Base-by-base conservation (phyloP, 1,140 invertebrate species). In the Diachasmimorpha longicaudata region DNA sequence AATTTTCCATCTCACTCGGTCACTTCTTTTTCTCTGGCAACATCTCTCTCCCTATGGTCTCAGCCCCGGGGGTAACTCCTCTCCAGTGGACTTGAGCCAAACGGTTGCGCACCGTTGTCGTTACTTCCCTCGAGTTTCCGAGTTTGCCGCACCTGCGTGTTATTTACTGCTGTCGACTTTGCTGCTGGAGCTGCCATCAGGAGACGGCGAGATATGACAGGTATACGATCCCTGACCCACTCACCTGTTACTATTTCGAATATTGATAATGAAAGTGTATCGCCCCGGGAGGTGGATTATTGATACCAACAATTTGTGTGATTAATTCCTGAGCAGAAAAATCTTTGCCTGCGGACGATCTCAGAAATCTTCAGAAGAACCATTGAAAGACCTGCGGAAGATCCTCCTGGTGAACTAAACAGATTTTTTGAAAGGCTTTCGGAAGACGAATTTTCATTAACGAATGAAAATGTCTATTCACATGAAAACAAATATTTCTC, bases 111-210 rank as follows among this genome's bases (percentile, higher is more conserved):
- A 68, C 77, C 75, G 75, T 78, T 74, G 70, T 78, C 73, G 77
- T 78, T 76, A 75, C 74, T 68, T 78, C 58, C 74, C 58, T 75
- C 71, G 68, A 78, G 75, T 78, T 78, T 78, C 25, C 63, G 58
- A 48, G 72, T 36, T 74, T 75, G 67, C 67, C 21, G 36, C 74
- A 75, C 74, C 74, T 75, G 74, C 74, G 74, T 44, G 13, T 75
- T 75, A 75, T 75, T 75, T 75, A 75, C 74, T 75, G 52, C 74
- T 42, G 25, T n/a, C 37, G 23, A 74, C 72, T 67, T 25, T 67
- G 66, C 42, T 44, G 36, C 37, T 42, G 42, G 72, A 16, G 23
- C 21, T 44, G 21, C 21, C 23, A 25, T 9, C 36, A 46, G 21
- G 66, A 75, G 67, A 69, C 21, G 63, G 13, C 19, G 31, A 52